A percentile compares a stretch with the other conserved stretches of the same genome.
Evolutionary conservation across 1,140 invertebrate species (phyloP).

Genomic region (Lordiphosa mommai): DNA sequence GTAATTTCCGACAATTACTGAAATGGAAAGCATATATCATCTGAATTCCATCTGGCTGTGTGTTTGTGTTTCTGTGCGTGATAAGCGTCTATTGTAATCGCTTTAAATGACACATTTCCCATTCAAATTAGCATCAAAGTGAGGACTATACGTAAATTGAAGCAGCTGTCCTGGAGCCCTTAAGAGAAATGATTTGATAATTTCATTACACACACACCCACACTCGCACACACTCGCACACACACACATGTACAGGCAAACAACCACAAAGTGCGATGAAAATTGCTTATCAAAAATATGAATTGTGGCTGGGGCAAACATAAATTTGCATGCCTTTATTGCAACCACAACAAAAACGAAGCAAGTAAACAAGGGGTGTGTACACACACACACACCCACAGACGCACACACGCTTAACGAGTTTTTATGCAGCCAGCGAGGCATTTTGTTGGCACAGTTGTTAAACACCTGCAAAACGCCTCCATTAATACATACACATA

Average conservation of each 20-base stretch:
- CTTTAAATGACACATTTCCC: constrained; percentile 66
- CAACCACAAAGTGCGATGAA: constrained; percentile 40
- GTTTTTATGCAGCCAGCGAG: constrained; percentile 58
- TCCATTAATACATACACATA: constrained; percentile 18
- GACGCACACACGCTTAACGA: constrained; percentile 18
- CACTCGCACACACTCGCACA: constrained; percentile 15
- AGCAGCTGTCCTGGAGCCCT: constrained; percentile 32
- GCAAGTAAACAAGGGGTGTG: constrained; percentile 42
- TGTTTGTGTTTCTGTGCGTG: constrained; percentile 18
- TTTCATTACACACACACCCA: constrained; percentile 56
- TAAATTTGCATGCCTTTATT: constrained; percentile 77
- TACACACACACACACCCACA: constrained; percentile 11
- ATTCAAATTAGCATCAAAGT: constrained; percentile 75
- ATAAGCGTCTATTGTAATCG: constrained; percentile 60
- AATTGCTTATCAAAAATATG: constrained; percentile 75
- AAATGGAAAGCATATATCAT: not conserved
- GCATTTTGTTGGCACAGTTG: constrained; percentile 71
- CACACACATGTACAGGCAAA: constrained; percentile 2
- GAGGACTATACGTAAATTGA: constrained; percentile 43
- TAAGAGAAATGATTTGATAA: constrained; percentile 69
- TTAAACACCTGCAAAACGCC: constrained; percentile 65
- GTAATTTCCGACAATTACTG: not conserved
- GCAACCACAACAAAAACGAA: constrained; percentile 49
- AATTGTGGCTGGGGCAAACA: constrained; percentile 4
- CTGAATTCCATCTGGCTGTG: not conserved